Percentiles rank a stretch among this genome's conserved stretches.
Evolutionary conservation across 2,797 vertebrate species (phyloP).

Genomic region (Scyliorhinus canicula): DNA sequence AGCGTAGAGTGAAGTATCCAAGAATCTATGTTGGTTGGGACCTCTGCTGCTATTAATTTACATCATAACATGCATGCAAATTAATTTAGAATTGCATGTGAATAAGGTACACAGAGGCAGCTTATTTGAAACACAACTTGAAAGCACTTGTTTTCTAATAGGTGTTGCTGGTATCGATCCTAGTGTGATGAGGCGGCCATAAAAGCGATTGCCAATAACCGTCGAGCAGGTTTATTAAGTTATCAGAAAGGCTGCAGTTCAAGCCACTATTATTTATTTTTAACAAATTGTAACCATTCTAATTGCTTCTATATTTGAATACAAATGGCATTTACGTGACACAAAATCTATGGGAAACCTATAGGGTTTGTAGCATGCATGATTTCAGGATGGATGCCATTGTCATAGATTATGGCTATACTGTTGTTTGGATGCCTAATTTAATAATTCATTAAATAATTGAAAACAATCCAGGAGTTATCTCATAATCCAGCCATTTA

Average conservation of each 20-base stretch:
- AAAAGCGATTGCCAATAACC: not conserved
- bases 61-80: not conserved
- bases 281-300: no score
- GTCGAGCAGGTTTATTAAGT: not conserved
- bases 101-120: not conserved
- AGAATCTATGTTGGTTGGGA: not conserved
- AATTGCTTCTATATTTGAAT: no score
- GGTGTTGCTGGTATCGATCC: not conserved
- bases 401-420: not conserved
- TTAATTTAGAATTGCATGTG: not conserved
- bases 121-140: not conserved
- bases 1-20: no score
- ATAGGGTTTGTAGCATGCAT: not conserved
- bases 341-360: no score
- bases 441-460: not conserved
- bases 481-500: not conserved
- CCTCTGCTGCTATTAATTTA: not conserved
- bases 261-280: no score
- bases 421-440: not conserved
- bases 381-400: not conserved
- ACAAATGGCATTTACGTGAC: no score
- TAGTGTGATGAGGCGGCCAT: not conserved
- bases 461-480: not conserved
- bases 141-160: not conserved
- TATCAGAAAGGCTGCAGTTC: not conserved